Base-by-base conservation (phyloP, 2,888 invertebrate species). In the Drosophila austrosaltans region DNA sequence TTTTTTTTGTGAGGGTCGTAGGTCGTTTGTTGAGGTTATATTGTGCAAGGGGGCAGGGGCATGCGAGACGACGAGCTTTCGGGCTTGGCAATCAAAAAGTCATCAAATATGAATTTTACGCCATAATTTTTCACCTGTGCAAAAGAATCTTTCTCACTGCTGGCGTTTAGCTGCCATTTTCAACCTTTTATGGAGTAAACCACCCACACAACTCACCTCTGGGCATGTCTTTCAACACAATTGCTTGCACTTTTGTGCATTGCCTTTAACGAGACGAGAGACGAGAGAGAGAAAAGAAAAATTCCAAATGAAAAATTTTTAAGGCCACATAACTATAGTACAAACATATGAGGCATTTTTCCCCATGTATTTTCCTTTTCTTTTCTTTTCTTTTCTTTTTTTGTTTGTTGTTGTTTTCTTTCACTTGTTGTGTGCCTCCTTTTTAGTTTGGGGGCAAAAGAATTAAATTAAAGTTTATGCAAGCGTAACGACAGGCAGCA, bases 21-120 rank as follows among this genome's bases (percentile, higher is more conserved):
- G 25, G 22, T 48, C 12, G 10, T 48, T 8, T 22, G 36, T 36
- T 36, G 36, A 32, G 32, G 32, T 32, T 32, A 6, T 32, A 8
- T 36, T 36, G 36, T 36, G 8, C 8, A 3, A 36, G 10, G 44
- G 39, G 53, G 3, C 1, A 12, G 36, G 28, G 22, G 20, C 16
- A 30, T 28, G 25, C 32, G 44, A 30, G 53, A 32, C 59, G 22
- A 62, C 70, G 16, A 71, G 72, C 78, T 78, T 75, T 78, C 70
- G 73, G 82, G 71, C 72, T 83, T 48, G 84, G 89, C 90, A 90
- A 90, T 90, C 90, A 90, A 90, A 89, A 90, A 90, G 85, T 87
- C 90, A 90, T 90, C 90, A 90, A 90, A 90, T 90, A 90, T 89
- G 90, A 89, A 90, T 90, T 90, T 90, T 82, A 81, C 89, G 90